Percentiles rank a stretch among this genome's conserved stretches.
These are phyloP conservation scores for Ophion ventricosus DNA, from an alignment of 2,888 invertebrate species.

Conservation along the genomic window DNA sequence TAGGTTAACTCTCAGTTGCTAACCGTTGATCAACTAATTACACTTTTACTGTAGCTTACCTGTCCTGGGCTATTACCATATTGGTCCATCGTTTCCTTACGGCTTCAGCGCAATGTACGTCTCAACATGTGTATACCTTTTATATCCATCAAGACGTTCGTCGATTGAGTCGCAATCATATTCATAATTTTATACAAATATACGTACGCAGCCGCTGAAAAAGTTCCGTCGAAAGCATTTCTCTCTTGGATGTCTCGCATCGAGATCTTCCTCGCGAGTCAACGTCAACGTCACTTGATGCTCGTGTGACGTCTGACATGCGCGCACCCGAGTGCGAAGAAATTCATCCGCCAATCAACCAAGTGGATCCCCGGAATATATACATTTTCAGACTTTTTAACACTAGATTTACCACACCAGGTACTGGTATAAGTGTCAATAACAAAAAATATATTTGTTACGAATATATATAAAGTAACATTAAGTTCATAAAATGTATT, in stretches of 20 bases:
- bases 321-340: slow-evolving; percentile 54
- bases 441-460: no score
- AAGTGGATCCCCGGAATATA: slow-evolving; percentile 35
- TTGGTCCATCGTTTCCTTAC: slow-evolving; percentile 41
- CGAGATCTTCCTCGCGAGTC: slow-evolving; percentile 38
- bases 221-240: slow-evolving; percentile 50
- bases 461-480: no score
- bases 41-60: slow-evolving; percentile 24
- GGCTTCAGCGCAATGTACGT: not conserved
- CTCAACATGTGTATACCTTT: slow-evolving; percentile 21
- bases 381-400: slow-evolving; percentile 22
- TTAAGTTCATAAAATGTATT: no score
- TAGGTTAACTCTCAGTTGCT: slow-evolving; percentile 14
- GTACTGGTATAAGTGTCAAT: no score
- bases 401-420: no score
- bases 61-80: slow-evolving; percentile 35
- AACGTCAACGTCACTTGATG: slow-evolving; percentile 60
- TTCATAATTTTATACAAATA: slow-evolving; percentile 10
- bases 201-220: not conserved
- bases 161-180: slow-evolving; percentile 56
- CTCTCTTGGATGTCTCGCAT: slow-evolving; percentile 47
- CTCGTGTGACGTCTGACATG: slow-evolving; percentile 50
- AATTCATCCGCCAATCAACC: slow-evolving; percentile 53
- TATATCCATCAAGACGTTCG: slow-evolving; percentile 38
- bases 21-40: slow-evolving; percentile 41